Conservation (phyloP, 2,888 invertebrate genomes). For the Cenopis cana region DNA sequence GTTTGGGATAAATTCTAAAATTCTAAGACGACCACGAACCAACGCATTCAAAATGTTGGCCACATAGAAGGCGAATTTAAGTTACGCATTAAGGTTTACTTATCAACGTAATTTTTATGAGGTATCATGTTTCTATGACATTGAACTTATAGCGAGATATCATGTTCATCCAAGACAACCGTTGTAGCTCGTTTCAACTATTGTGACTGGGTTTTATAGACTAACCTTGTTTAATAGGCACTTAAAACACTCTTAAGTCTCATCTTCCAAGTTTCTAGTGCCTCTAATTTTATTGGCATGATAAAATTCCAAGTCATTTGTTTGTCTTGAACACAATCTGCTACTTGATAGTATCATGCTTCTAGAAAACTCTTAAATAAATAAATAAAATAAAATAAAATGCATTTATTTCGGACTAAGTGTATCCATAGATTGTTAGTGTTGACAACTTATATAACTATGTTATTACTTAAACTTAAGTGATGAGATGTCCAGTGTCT, state of each 20-base stretch:
- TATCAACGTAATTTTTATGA: background rate
- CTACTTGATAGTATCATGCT: background rate
- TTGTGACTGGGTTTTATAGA: constrained; percentile 16
- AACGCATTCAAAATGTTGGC: too few relatives aligned
- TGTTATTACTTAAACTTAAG: too few relatives aligned
- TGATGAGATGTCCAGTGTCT: too few relatives aligned
- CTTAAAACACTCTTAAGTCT: constrained; percentile 1
- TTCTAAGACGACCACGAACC: too few relatives aligned
- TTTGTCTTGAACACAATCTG: background rate
- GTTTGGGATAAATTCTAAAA: constrained; percentile 41
- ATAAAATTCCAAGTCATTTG: background rate
- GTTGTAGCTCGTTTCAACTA: background rate
- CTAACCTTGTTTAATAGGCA: constrained; percentile 17
- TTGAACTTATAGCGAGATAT: background rate
- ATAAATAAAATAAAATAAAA: too few relatives aligned
- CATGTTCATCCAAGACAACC: background rate
- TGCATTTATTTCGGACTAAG: too few relatives aligned
- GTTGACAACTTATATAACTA: too few relatives aligned
- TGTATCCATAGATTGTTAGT: too few relatives aligned
- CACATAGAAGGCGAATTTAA: too few relatives aligned
- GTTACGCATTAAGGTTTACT: background rate
- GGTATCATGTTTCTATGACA: background rate
- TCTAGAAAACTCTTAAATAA: too few relatives aligned
- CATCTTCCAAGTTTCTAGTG: background rate
- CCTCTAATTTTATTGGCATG: background rate